Evolutionary conservation across 2,888 invertebrate species (phyloP).

Genomic region (Achlya flavicornis): DNA sequence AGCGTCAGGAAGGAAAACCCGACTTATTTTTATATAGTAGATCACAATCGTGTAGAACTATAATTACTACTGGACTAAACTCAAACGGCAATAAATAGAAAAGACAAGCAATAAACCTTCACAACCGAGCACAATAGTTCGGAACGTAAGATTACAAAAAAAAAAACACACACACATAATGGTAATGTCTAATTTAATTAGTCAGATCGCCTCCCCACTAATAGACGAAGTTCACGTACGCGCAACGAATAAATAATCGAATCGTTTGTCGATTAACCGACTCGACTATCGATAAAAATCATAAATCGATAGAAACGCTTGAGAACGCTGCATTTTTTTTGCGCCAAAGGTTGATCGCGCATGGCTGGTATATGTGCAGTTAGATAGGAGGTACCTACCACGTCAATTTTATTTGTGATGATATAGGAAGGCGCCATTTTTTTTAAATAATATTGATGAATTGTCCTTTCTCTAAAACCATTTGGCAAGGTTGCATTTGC

Average conservation of each 20-base stretch:
- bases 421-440: no score
- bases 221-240: constrained; percentile 12
- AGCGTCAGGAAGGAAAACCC: no score
- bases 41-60: not conserved
- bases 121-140: constrained; percentile 2
- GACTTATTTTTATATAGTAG: no score
- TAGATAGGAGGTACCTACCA: not conserved
- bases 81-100: not conserved
- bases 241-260: constrained; percentile 26
- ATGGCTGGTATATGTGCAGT: constrained; percentile 19
- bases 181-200: constrained; percentile 35
- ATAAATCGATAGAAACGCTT: constrained; percentile 18
- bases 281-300: constrained; percentile 32
- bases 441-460: no score
- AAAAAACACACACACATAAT: constrained; percentile 29
- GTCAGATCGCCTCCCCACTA: constrained; percentile 14
- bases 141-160: constrained; percentile 21
- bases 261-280: constrained; percentile 35
- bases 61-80: not conserved
- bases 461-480: no score
- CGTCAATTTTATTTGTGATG: not conserved
- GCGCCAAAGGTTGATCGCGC: constrained; percentile 35
- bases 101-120: constrained; percentile 2
- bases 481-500: no score
- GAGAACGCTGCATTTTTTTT: constrained; percentile 13